A percentile compares a stretch with the other conserved stretches of the same genome.
These are phyloP conservation scores for Gephyroberyx darwinii DNA, from an alignment of 2,797 vertebrate genomes.

Conservation along the genomic window DNA sequence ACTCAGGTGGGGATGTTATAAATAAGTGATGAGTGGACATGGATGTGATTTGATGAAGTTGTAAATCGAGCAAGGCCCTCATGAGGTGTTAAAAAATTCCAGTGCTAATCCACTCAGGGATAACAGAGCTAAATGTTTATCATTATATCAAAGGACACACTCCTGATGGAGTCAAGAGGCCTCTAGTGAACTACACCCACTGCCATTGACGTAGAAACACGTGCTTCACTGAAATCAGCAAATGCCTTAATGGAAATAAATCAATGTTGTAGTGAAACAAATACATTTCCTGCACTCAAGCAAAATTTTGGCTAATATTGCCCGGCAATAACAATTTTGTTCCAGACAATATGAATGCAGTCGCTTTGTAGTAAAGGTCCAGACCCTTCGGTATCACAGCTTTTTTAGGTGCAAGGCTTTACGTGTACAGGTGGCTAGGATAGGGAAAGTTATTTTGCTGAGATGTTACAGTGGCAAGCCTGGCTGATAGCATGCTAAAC, in stretches of 20 bases:
- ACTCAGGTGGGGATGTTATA: neutral
- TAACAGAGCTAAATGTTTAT: neutral
- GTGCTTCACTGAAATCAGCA: neutral
- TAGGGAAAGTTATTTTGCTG: slow-evolving; percentile 1
- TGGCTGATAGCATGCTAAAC: slow-evolving; percentile 19
- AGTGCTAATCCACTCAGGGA: slow-evolving; percentile 2
- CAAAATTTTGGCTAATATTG: neutral
- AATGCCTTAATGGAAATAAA: neutral
- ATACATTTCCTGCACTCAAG: neutral
- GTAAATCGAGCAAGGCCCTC: too few species aligned
- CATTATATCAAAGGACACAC: neutral
- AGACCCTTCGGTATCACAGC: neutral
- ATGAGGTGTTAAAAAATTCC: too few species aligned
- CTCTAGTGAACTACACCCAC: neutral
- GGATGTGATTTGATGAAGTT: too few species aligned
- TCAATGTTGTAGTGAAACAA: neutral
- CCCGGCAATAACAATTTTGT: neutral
- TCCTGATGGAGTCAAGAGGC: slow-evolving; percentile 1
- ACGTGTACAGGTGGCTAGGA: neutral
- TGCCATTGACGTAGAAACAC: neutral
- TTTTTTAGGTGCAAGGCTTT: slow-evolving; percentile 4
- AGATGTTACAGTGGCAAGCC: slow-evolving; percentile 12
- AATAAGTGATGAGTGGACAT: slow-evolving; percentile 8
- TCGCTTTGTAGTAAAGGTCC: neutral
- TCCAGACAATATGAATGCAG: neutral